These are phyloP conservation scores for Holacanthus passer DNA, from an alignment of 2,113 vertebrate species.

Conservation along the genomic window DNA sequence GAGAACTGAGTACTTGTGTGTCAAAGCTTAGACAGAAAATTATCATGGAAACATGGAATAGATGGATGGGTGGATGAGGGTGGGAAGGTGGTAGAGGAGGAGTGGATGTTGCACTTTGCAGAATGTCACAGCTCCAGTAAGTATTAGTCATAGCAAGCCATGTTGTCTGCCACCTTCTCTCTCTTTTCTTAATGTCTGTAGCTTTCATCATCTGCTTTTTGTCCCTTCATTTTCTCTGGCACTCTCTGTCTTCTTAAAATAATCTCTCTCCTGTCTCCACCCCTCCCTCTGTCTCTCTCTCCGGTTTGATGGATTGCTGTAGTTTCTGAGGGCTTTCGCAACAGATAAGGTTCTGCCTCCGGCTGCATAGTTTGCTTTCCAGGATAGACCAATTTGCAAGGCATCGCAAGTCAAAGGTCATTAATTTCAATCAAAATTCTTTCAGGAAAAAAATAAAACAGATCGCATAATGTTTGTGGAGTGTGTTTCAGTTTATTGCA, in stretches of 20 bases:
- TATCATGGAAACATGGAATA: slow-evolving; percentile 18
- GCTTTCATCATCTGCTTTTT: slow-evolving; percentile 33
- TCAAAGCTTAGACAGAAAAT: slow-evolving; percentile 31
- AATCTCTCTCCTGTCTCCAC: background rate
- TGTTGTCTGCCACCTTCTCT: background rate
- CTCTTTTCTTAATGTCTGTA: slow-evolving; percentile 29
- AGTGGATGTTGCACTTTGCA: slow-evolving; percentile 32
- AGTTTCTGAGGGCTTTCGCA: slow-evolving; percentile 31
- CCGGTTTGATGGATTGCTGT: slow-evolving; percentile 41
- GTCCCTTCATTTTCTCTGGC: slow-evolving; percentile 5
- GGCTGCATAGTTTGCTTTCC: slow-evolving; percentile 21
- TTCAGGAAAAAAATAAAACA: slow-evolving; percentile 22
- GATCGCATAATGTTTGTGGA: background rate
- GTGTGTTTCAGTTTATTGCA: background rate
- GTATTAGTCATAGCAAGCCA: slow-evolving; percentile 21
- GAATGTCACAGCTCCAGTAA: slow-evolving; percentile 34
- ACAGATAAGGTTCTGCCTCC: slow-evolving; percentile 42
- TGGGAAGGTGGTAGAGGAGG: background rate
- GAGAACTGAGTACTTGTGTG: slow-evolving; percentile 23
- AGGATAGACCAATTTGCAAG: slow-evolving; percentile 26
- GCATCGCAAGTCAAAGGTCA: slow-evolving; percentile 25
- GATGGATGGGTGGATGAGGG: background rate
- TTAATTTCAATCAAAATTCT: slow-evolving; percentile 31
- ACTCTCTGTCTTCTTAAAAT: slow-evolving; percentile 6
- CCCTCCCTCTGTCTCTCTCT: background rate